These are phyloP conservation scores for Pseudocheirus occidentalis DNA, from an alignment of 2,797 vertebrate genomes.

Conservation along the genomic window DNA sequence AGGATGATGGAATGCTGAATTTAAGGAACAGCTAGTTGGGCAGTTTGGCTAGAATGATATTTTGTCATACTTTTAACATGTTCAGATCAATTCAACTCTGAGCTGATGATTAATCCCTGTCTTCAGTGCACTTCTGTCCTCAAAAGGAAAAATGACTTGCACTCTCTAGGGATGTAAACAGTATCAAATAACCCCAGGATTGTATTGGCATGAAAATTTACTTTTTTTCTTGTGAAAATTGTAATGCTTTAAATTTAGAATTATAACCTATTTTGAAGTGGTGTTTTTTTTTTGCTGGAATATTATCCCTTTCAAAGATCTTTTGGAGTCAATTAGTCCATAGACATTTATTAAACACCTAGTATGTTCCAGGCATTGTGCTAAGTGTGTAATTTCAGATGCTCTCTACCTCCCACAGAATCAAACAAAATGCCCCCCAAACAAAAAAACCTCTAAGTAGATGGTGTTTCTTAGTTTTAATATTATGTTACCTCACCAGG, in stretches of 20 bases:
- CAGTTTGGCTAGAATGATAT: neutral
- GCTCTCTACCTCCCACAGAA: neutral
- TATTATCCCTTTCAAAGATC: neutral
- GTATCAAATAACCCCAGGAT: neutral
- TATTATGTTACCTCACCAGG: neutral
- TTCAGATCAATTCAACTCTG: neutral
- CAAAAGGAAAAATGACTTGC: neutral
- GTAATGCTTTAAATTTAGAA: conserved; percentile 25
- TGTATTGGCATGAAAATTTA: conserved; percentile 1
- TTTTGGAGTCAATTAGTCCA: neutral
- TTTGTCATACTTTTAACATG: neutral
- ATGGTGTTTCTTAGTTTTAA: neutral
- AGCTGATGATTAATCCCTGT: neutral
- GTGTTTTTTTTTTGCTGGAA: neutral
- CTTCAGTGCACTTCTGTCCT: neutral
- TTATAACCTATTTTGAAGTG: neutral
- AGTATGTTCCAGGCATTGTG: neutral
- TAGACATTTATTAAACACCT: neutral
- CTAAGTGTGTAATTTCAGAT: neutral
- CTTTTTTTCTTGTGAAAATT: neutral
- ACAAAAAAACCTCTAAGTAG: neutral
- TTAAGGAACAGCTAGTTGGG: neutral
- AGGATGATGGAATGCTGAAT: neutral
- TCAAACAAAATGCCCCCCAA: neutral
- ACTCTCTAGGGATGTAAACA: neutral